Evolutionary conservation across 2,113 vertebrate species (phyloP), one percentile per base, ranked within the genome.

Genomic region (Megalops atlanticus): DNA sequence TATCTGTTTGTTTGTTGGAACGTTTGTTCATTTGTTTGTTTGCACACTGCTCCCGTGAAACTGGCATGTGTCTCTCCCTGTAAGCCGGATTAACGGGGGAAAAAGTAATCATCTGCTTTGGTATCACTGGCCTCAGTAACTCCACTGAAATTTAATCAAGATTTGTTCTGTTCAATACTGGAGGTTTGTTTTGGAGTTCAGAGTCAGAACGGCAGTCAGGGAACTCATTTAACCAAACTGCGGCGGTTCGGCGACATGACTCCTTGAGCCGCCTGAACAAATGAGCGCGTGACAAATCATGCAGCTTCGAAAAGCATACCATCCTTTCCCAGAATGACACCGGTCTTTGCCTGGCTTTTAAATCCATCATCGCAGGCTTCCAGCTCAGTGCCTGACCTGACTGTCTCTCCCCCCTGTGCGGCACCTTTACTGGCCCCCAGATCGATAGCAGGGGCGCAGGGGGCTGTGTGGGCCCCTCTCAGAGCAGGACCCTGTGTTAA

Each of bases 381-480:
- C 45, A 43, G 54, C 58, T 71, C 41, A 43, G 39, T 31, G 1
- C 35, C 40, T 41, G 8, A 31, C 41, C 15, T 0, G 6, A n/a
- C 27, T 69, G 43, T 27, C 78, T 41, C 68, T 72, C 31, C 31
- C 27, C 38, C 12, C 64, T 2, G 64, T 71, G 36, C 18, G 43
- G 12, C 69, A 11, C 41, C 24, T 79, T 71, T 68, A n/a, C 31
- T 40, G 70, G 16, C 58, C 78, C 33, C 40, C 27, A 18, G 41
- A 71, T 79, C 64, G 68, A 79, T 71, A 68, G 78, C 31, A 15
- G 7, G 58, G 27, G n/a, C n/a, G n/a, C 58, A 24, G 24, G 58
- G 58, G 58, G 43, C 14, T 45, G n/a, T 64, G 7, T 15, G 58
- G 58, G 58, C 58, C n/a, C 2, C 27, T 2, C 24, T 31, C 52